A percentile compares a stretch with the other conserved stretches of the same genome.
phyloP scores from a whole-genome alignment of 2,797 vertebrate species.

The Lerista edwardsae region DNA sequence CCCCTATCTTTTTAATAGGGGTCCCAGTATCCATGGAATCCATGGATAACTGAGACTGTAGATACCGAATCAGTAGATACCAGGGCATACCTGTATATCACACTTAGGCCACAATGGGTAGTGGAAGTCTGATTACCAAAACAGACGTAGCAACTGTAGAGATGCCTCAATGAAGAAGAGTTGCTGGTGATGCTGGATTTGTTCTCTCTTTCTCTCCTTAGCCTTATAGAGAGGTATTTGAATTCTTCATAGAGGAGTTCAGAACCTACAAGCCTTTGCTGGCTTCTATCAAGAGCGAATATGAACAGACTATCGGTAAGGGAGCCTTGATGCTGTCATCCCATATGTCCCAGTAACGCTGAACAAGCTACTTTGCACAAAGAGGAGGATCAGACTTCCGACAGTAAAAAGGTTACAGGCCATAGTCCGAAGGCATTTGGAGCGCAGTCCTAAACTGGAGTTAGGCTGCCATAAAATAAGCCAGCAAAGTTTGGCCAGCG shows the following conservation, averaged over 20 bases:
- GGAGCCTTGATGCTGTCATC: constrained; percentile 29
- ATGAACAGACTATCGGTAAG: constrained; percentile 85
- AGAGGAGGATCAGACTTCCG: rapidly evolving
- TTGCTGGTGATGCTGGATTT: neutral
- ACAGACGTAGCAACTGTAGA: no score
- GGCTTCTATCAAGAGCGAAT: constrained; percentile 86
- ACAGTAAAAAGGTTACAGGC: neutral
- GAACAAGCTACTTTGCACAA: neutral
- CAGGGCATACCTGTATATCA: no score
- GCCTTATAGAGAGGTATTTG: constrained; percentile 85
- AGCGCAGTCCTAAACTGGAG: no score
- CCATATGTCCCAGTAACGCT: neutral
- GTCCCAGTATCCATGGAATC: no score
- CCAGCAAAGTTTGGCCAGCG: no score
- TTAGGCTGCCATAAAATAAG: no score
- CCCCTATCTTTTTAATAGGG: no score
- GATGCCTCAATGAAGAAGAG: no score
- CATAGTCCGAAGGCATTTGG: neutral
- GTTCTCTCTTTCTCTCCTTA: constrained; percentile 58
- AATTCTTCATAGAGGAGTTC: constrained; percentile 85
- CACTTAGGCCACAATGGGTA: no score
- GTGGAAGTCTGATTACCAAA: no score
- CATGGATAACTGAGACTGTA: no score
- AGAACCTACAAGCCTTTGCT: constrained; percentile 88
- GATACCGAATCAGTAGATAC: no score